A percentile compares a stretch with the other conserved stretches of the same genome.
Conservation (phyloP, 2,113 vertebrate genomes). For the Ariopsis seemanni region DNA sequence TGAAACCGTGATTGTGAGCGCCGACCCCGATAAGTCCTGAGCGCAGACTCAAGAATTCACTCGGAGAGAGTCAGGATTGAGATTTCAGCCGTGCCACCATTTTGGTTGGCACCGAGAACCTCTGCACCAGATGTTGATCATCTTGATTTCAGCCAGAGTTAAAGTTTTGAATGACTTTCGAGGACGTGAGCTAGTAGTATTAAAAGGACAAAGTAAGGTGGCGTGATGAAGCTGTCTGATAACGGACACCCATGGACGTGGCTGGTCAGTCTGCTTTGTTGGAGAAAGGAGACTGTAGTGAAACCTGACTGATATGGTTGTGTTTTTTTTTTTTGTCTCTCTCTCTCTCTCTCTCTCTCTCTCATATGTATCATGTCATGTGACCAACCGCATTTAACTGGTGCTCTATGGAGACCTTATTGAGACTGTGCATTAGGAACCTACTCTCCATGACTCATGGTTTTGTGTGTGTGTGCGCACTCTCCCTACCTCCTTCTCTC, state of each 20-base stretch:
- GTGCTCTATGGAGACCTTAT: neutral
- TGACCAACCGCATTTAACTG: neutral
- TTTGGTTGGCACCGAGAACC: neutral
- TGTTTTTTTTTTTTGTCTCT: neutral
- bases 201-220: neutral
- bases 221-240: neutral
- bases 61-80: neutral
- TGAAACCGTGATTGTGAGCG: neutral
- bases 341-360: no score
- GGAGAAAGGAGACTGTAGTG: neutral
- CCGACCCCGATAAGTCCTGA: neutral
- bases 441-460: slow-evolving; percentile 8
- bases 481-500: neutral
- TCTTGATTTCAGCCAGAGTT: neutral
- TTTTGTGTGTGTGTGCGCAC: neutral
- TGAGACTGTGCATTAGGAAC: slow-evolving; percentile 12
- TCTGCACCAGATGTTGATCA: neutral
- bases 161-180: neutral
- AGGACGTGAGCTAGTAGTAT: neutral
- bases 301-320: neutral
- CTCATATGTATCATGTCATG: neutral
- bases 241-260: neutral
- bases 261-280: neutral
- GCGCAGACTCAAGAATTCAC: neutral
- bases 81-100: neutral